Base-by-base conservation (phyloP, 2,113 vertebrate genomes). In the Grallaria varia region DNA sequence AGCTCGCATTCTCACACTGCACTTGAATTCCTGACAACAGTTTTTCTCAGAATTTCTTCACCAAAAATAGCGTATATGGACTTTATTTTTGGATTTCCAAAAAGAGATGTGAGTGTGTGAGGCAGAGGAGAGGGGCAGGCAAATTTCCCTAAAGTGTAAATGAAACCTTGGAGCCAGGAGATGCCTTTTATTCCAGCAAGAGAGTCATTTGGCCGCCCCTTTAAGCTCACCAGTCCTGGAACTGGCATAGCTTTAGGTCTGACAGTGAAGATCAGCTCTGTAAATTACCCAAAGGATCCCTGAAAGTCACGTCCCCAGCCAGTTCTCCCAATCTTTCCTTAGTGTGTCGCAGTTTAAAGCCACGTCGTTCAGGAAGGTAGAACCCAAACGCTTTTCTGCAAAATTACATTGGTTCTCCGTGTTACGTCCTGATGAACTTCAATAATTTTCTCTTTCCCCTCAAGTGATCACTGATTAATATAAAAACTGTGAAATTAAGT, bases 401-500 rank as follows among this genome's bases (percentile, higher is more conserved):
- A 39, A 56, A 81, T 66, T 75, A 45, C 58, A n/a, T 27, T 39
- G 64, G 73, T 90, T 92, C 69, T 75, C 28, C 50, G 28, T 0
- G 0, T 53, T 87, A 50, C 64, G 37, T 58, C 37, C 89, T 94
- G 85, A 91, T 88, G 73, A 90, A 87, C 64, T 89, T 88, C 86
- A 84, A 23, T 77, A 9, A 23, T 63, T 66, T 69, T 74, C n/a
- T 47, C 71, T 81, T 88, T 10, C 60, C 83, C 87, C 81, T 64
- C 79, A 83, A 84, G 85, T 88, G 84, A 96, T 96, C 74, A 42
- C 53, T 91, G 85, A 95, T 94, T 94, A 96, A 91, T 78, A 68
- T 88, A 60, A 89, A 94, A 94, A 55, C 75, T 97, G 82, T 96
- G 90, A 96, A 97, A 96, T 96, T 94, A 96, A 67, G 83, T 88